phyloP scores from a whole-genome alignment of 2,113 vertebrate genomes.

The Paratilapia polleni region DNA sequence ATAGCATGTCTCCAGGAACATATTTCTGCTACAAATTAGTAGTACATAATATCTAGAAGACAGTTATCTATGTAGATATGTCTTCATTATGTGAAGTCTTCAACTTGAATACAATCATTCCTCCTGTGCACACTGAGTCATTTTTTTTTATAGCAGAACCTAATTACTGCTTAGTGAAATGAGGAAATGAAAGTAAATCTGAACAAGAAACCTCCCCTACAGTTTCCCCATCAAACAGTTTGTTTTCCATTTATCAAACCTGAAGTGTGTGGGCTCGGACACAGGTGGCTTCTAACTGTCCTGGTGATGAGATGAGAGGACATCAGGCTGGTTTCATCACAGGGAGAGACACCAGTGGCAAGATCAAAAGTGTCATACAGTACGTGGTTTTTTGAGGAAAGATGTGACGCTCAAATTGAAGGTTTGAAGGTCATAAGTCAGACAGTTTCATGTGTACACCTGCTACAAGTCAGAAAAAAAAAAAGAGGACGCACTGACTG shows the following conservation, averaged over 20 bases:
- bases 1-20: neutral
- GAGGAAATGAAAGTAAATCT: neutral
- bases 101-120: neutral
- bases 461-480: neutral
- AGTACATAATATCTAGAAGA: neutral
- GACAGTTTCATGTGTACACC: slow-evolving; percentile 18
- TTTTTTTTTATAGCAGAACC: neutral
- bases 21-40: neutral
- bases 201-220: neutral
- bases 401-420: neutral
- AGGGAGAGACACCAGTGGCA: slow-evolving; percentile 5
- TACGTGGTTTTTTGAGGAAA: neutral
- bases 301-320: neutral
- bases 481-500: neutral
- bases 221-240: neutral
- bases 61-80: neutral
- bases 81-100: neutral
- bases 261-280: slow-evolving; percentile 29
- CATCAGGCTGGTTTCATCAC: neutral
- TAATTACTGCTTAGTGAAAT: neutral
- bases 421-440: slow-evolving; percentile 12
- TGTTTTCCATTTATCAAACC: slow-evolving; percentile 11
- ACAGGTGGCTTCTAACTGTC: slow-evolving; percentile 15
- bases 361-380: neutral
- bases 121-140: neutral